Evolutionary conservation across 2,113 vertebrate genomes (phyloP).

Genomic region (Phalacrocorax pelagicus): DNA sequence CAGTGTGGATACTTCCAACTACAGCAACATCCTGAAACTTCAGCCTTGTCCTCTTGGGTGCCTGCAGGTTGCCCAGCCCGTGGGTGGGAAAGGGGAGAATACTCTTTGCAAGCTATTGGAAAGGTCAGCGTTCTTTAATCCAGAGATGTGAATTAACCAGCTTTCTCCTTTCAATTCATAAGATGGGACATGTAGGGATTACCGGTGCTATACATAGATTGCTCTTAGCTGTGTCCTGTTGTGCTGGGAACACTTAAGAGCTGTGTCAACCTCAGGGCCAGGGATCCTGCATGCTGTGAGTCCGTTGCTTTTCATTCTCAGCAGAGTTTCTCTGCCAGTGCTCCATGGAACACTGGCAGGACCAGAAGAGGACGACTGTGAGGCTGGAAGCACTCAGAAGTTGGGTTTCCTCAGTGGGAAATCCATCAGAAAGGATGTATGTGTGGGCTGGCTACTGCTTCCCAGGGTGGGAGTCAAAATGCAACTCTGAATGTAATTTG

Average conservation of each 20-base stretch:
- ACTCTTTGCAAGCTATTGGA: background rate
- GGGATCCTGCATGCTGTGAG: background rate
- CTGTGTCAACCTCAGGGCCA: background rate
- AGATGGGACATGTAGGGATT: background rate
- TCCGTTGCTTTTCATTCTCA: background rate
- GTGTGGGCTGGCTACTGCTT: background rate
- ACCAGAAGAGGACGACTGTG: background rate
- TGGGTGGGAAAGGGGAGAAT: background rate
- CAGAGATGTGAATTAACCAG: slow-evolving; percentile 13
- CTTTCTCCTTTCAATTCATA: background rate
- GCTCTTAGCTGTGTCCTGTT: background rate
- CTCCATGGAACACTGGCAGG: background rate
- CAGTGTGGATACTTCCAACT: background rate
- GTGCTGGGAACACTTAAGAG: background rate
- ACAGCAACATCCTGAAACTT: background rate
- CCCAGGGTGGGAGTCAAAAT: background rate
- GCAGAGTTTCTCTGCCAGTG: background rate
- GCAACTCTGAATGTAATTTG: background rate
- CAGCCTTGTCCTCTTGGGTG: background rate
- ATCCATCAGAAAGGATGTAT: background rate
- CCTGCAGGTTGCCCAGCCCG: background rate
- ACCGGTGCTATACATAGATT: slow-evolving; percentile 44
- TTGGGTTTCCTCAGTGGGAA: background rate
- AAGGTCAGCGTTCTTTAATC: background rate
- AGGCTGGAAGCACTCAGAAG: background rate